phyloP scores from a whole-genome alignment of 2,888 invertebrate species.

The Endomychus coccineus region DNA sequence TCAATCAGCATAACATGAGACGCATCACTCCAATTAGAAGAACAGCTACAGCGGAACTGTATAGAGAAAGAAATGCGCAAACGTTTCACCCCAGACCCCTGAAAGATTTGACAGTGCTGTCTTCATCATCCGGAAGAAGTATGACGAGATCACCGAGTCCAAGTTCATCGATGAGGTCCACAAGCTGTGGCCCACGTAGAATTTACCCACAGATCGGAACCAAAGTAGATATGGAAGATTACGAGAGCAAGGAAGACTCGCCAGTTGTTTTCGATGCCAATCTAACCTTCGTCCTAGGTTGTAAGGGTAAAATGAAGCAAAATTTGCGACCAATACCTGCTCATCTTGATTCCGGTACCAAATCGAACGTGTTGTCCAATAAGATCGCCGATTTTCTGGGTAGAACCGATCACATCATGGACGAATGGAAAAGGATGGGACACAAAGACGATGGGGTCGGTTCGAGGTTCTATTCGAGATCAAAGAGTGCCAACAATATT shows the following conservation, averaged over 20 bases:
- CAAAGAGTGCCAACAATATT: conserved; percentile 72
- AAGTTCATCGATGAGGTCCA: no score
- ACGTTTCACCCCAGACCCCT: neutral
- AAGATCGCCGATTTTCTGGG: conserved; percentile 75
- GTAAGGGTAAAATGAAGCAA: conserved; percentile 61
- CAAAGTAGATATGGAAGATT: conserved; percentile 49
- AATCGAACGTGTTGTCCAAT: conserved; percentile 65
- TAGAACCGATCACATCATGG: conserved; percentile 81
- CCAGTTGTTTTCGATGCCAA: conserved; percentile 79
- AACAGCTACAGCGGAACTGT: neutral
- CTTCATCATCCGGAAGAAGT: no score
- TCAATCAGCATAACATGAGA: conserved; percentile 5
- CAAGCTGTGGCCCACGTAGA: conserved; percentile 42
- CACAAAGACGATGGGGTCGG: conserved; percentile 41
- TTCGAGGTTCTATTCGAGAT: conserved; percentile 49
- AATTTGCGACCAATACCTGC: conserved; percentile 67
- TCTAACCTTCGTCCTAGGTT: conserved; percentile 69
- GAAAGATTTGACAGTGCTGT: neutral
- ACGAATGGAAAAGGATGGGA: conserved; percentile 73
- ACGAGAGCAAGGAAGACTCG: conserved; percentile 61
- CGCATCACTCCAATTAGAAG: conserved; percentile 7
- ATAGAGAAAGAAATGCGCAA: no score
- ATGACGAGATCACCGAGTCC: neutral
- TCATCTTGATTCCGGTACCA: conserved; percentile 66
- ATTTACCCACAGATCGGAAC: conserved; percentile 56